Evolutionary conservation across 2,797 vertebrate genomes (phyloP).

Genomic region (Lycodopsis pacificus): DNA sequence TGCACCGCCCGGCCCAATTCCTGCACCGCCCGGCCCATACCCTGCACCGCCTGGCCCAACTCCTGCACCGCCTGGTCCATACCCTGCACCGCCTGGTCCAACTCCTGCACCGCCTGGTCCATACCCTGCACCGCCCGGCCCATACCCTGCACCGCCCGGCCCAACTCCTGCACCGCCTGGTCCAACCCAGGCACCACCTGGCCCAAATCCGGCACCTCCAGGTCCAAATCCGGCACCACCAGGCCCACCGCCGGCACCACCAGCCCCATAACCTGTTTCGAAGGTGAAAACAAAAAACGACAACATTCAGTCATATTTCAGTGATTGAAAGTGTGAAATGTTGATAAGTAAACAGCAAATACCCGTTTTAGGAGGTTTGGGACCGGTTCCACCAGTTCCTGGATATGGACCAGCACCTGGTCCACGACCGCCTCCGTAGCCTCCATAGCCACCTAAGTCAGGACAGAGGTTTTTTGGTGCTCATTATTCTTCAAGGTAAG

Average conservation of each 20-base stretch:
- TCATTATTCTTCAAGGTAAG: slow-evolving; percentile 8
- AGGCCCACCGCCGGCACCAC: slow-evolving; percentile 38
- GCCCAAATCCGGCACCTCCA: slow-evolving; percentile 48
- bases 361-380: slow-evolving; percentile 83
- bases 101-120: slow-evolving; percentile 33
- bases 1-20: slow-evolving; percentile 32
- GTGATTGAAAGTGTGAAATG: not conserved
- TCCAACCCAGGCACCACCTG: slow-evolving; percentile 7
- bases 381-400: slow-evolving; percentile 57
- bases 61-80: slow-evolving; percentile 39
- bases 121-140: too few relatives aligned
- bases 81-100: slow-evolving; percentile 35
- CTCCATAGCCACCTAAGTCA: slow-evolving; percentile 64
- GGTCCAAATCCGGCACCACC: slow-evolving; percentile 41
- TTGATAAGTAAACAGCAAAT: not conserved
- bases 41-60: slow-evolving; percentile 49
- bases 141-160: slow-evolving; percentile 34
- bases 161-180: slow-evolving; percentile 37
- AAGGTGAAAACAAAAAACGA: slow-evolving; percentile 9
- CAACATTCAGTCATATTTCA: slow-evolving; percentile 4
- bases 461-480: slow-evolving; percentile 31
- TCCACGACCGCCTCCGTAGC: slow-evolving; percentile 66
- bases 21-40: not conserved
- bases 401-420: slow-evolving; percentile 64
- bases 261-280: slow-evolving; percentile 48